Percentiles rank a stretch among this genome's conserved stretches.
Conservation (phyloP, 2,797 vertebrate species). For the Basileuterus tristriatus region DNA sequence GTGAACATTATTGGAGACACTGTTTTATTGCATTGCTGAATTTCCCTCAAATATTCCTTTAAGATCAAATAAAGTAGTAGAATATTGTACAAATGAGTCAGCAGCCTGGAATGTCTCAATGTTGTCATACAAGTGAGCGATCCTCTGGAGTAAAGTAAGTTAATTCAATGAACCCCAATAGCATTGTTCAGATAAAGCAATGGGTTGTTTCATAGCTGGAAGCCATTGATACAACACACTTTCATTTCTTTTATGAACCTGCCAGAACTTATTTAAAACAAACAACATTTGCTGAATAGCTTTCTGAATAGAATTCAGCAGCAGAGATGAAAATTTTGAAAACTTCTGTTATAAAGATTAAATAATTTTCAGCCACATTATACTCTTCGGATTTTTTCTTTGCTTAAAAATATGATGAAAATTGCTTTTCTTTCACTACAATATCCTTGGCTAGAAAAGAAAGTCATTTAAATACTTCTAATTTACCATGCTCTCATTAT, state of each 20-base stretch:
- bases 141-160: constrained; percentile 14
- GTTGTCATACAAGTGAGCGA: not conserved
- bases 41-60: not conserved
- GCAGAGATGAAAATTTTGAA: not conserved
- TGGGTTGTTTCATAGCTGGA: not conserved
- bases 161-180: not conserved
- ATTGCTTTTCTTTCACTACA: not conserved
- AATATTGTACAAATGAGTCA: not conserved
- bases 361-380: not conserved
- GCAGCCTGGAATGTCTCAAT: not conserved
- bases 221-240: not conserved
- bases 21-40: not conserved
- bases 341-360: not conserved
- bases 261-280: not conserved
- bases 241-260: not conserved
- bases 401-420: not conserved
- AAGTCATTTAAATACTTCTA: not conserved
- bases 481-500: not conserved
- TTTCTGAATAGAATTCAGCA: not conserved
- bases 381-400: not conserved
- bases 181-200: constrained; percentile 2
- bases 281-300: not conserved
- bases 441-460: not conserved
- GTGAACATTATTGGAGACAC: not conserved
- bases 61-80: not conserved